A percentile compares a stretch with the other conserved stretches of the same genome.
Conservation (phyloP, 2,797 vertebrate species). For the Toxotes lorentzi region DNA sequence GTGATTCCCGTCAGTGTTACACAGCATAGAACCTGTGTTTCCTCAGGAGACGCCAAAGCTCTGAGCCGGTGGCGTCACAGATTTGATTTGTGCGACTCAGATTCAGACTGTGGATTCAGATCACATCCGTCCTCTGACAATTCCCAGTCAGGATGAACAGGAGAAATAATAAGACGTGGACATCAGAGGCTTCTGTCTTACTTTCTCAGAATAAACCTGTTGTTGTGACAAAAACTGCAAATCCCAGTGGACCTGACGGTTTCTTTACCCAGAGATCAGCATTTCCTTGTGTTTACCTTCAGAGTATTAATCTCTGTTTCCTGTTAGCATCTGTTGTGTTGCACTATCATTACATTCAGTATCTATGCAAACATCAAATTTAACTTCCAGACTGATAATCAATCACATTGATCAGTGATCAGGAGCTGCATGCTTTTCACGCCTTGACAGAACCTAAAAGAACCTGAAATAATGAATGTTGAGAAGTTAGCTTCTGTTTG, state of each 20-base stretch:
- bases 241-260: neutral
- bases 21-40: too few species aligned
- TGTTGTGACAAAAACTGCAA: neutral
- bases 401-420: constrained; percentile 6
- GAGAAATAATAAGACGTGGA: too few species aligned
- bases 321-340: constrained; percentile 20
- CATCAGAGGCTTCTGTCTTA: too few species aligned
- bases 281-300: neutral
- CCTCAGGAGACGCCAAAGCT: too few species aligned
- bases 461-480: neutral
- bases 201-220: too few species aligned
- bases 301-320: neutral
- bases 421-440: neutral
- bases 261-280: neutral
- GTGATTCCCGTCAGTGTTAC: too few species aligned
- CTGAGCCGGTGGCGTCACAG: too few species aligned
- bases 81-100: too few species aligned
- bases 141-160: too few species aligned
- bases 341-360: constrained; percentile 36
- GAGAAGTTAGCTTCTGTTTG: neutral
- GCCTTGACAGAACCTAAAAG: neutral
- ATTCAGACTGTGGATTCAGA: too few species aligned
- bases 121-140: too few species aligned
- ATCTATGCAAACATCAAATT: constrained; percentile 70
- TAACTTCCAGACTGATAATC: neutral